phyloP scores from a whole-genome alignment of 2,113 vertebrate species.

The Clinocottus analis region DNA sequence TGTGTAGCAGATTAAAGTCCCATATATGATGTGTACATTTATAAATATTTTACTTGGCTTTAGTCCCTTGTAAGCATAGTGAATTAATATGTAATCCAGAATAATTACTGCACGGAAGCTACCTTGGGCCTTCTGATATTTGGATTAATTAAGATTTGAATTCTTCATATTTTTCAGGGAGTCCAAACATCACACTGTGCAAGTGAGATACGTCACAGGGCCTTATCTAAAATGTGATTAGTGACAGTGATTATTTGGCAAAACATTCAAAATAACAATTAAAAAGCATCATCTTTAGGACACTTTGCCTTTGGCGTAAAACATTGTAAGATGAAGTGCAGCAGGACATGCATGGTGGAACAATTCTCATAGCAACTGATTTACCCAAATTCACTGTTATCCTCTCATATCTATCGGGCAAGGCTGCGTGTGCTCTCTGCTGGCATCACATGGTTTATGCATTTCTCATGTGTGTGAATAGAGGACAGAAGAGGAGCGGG shows the following conservation, averaged over 20 bases:
- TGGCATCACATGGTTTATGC: constrained; percentile 52
- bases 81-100: constrained; percentile 30
- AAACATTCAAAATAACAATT: background rate
- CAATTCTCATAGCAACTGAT: constrained; percentile 17
- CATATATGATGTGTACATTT: constrained; percentile 15
- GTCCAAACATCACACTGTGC: background rate
- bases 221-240: background rate
- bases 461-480: constrained; percentile 46
- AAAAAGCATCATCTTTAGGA: background rate
- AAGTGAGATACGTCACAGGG: background rate
- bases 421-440: constrained; percentile 27
- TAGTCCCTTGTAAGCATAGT: constrained; percentile 11
- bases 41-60: constrained; percentile 39
- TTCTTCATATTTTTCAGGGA: background rate
- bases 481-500: constrained; percentile 33
- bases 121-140: background rate
- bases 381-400: constrained; percentile 60
- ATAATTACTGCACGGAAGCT: constrained; percentile 32
- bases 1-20: constrained; percentile 38
- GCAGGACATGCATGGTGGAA: background rate
- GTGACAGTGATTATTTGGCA: background rate
- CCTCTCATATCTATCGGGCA: constrained; percentile 34
- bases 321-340: constrained; percentile 11
- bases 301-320: background rate
- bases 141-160: constrained; percentile 5